These are phyloP conservation scores for Aviceda cuculoides DNA, from an alignment of 2,797 vertebrate genomes.

Conservation along the genomic window DNA sequence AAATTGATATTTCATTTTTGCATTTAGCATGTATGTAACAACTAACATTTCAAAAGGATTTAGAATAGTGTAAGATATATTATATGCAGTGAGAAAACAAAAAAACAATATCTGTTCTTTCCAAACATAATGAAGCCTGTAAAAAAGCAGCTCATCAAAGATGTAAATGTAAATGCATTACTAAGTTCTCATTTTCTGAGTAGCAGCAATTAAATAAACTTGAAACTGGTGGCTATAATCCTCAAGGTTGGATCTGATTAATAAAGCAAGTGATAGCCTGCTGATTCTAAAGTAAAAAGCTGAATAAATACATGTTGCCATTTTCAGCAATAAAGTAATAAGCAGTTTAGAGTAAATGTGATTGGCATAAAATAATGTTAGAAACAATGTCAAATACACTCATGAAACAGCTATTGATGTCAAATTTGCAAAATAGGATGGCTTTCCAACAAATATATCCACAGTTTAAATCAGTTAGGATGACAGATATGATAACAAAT, in stretches of 20 bases:
- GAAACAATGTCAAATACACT: constrained; percentile 52
- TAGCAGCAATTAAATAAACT: constrained; percentile 69
- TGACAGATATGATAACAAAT: constrained; percentile 56
- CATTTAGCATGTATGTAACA: background rate
- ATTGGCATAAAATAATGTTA: constrained; percentile 67
- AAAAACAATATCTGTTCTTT: background rate
- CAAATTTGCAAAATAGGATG: constrained; percentile 57
- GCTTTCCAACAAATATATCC: constrained; percentile 31
- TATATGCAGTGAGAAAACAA: background rate
- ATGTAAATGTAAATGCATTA: constrained; percentile 42
- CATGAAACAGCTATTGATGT: constrained; percentile 44
- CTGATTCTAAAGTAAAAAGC: constrained; percentile 72
- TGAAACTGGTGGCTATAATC: constrained; percentile 62
- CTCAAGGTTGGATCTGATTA: constrained; percentile 70
- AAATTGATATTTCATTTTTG: background rate
- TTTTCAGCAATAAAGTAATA: constrained; percentile 73
- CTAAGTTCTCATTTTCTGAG: constrained; percentile 55
- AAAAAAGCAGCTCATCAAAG: constrained; percentile 56
- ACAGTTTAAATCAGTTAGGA: constrained; percentile 40
- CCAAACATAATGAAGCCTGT: constrained; percentile 7
- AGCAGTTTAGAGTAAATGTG: constrained; percentile 62
- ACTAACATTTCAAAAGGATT: background rate
- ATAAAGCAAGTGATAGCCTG: constrained; percentile 66
- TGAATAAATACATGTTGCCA: constrained; percentile 68
- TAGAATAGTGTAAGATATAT: background rate